Conservation (phyloP, 2,797 vertebrate species). For the Danio albolineatus region DNA sequence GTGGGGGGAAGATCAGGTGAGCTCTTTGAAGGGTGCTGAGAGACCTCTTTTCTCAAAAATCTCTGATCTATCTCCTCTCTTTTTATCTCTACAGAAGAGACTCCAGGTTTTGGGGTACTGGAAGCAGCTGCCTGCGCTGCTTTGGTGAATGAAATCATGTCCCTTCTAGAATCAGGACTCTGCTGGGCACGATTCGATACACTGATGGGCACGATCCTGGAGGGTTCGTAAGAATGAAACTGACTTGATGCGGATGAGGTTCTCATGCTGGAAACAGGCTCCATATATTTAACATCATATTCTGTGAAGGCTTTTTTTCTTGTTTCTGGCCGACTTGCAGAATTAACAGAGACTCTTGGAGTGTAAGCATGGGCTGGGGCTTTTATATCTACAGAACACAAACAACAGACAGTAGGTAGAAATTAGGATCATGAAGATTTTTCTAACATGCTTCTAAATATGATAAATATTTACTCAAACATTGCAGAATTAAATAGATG, state of each 20-base stretch:
- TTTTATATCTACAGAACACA: conserved; percentile 80
- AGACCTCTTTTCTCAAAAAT: conserved; percentile 60
- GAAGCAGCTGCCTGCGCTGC: conserved; percentile 65
- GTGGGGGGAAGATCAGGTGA: conserved; percentile 1
- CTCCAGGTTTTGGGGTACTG: conserved; percentile 52
- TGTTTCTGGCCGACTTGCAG: conserved; percentile 73
- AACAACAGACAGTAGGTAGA: conserved; percentile 42
- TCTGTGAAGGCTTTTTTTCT: conserved; percentile 68
- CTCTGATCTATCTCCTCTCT: conserved; percentile 65
- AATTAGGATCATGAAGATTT: neutral
- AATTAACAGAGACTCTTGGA: conserved; percentile 72
- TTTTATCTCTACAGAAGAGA: conserved; percentile 50
- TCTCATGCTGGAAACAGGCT: conserved; percentile 69
- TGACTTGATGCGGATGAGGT: conserved; percentile 66
- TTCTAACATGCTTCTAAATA: neutral
- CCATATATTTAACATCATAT: conserved; percentile 73
- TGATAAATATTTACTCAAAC: neutral
- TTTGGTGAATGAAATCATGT: conserved; percentile 81
- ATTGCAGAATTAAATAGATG: neutral
- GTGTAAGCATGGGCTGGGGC: conserved; percentile 76
- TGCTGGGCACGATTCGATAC: conserved; percentile 69
- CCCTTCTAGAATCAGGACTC: conserved; percentile 79
- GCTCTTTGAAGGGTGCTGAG: conserved; percentile 49
- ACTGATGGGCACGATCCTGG: conserved; percentile 77
- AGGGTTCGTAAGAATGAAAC: conserved; percentile 71